Conservation (phyloP, 2,113 vertebrate genomes). For the Rhabdornis inornatus region DNA sequence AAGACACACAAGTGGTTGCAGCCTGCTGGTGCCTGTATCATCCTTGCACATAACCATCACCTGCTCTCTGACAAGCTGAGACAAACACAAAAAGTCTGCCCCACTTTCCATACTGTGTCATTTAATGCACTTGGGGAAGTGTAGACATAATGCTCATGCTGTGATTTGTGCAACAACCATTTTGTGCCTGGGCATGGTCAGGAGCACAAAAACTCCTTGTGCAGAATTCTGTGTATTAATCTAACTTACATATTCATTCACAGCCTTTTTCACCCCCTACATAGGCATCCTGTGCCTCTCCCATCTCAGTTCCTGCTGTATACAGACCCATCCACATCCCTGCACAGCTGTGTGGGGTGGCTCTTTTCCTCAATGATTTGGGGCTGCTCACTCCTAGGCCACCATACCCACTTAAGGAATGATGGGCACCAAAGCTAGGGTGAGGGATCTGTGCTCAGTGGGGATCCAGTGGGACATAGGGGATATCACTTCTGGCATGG, state of each 20-base stretch:
- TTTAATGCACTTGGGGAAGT: background rate
- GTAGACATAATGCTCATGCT: background rate
- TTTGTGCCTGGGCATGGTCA: background rate
- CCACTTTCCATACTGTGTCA: background rate
- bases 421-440: background rate
- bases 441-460: background rate
- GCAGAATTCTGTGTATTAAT: background rate
- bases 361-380: background rate
- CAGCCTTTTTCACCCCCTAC: background rate
- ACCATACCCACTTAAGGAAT: background rate
- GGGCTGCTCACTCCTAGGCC: background rate
- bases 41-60: background rate
- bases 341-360: background rate
- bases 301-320: background rate
- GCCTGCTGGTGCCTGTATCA: background rate
- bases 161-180: background rate
- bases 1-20: background rate
- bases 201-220: background rate
- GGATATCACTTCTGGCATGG: background rate
- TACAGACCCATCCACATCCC: background rate
- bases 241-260: background rate
- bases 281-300: background rate
- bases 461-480: background rate
- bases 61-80: background rate
- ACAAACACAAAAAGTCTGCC: background rate